Evolutionary conservation across 2,113 vertebrate genomes (phyloP), one percentile per base, ranked within the genome.

Genomic region (Cettia cetti): DNA sequence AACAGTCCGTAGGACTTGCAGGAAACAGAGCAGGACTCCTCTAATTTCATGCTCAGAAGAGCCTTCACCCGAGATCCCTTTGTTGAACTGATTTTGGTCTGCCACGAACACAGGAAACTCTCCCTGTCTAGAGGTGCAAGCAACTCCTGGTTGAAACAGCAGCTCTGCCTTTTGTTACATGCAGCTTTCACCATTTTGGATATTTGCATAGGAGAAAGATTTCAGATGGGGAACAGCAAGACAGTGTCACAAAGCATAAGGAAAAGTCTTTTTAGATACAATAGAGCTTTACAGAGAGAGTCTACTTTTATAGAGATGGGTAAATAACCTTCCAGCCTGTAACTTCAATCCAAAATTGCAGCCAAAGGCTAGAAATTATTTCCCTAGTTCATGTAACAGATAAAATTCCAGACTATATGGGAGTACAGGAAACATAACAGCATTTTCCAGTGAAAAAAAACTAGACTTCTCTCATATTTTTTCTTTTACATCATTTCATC

Each of bases 161-260:
- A 82, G 7, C 19, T 50, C 5, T 24, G 9, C 15, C 15, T 68
- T 57, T 78, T 75, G 8, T 70, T 63, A 15, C 6, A n/a, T 1
- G 7, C 1, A 2, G 6, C 12, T 83, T 50, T 27, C 30, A 63
- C 35, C 22, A 8, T 50, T 61, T 50, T 23, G n/a, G 6, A 4
- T 78, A 47, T 35, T 82, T 71, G 10, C 13, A 45, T 1, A 4
- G 12, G 33, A 61, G 22, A 80, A 76, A 45, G 23, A 65, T 1
- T 63, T 7, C 5, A 68, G 40, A 6, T 39, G 2, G 15, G 13
- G 75, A 88, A 75, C 20, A 59, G 65, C 0, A 0, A 79, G 10
- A 82, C 6, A 19, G 15, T 6, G 0, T 33, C 12, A 71, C 37
- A 77, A 82, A 59, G 15, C 21, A 47, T 0, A 0, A 71, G 17